Evolutionary conservation across 2,888 invertebrate genomes (phyloP), one percentile per base, ranked within the genome.

Genomic region (Hypselothyrea guttata): DNA sequence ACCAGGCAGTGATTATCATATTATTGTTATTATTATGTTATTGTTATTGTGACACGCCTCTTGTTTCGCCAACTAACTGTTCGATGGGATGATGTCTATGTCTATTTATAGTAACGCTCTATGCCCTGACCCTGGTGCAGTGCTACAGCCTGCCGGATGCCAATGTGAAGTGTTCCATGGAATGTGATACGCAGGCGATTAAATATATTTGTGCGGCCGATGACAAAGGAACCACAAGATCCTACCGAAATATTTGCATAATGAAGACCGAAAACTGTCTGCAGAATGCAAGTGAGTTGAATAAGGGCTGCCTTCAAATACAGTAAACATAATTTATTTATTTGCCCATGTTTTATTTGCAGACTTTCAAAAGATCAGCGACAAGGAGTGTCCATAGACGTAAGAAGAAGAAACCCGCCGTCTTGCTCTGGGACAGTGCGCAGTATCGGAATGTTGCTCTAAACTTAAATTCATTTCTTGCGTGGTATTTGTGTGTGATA

Each of bases 191-290:
- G 69, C 83, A 86, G 79, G 83, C 77, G 56, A 85, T 54, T 34
- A 71, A 63, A 41, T 69, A 70, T 5, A 75, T 90, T 13, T 90
- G 90, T 51, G 89, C 88, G 15, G 89, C 89, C 49, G 89, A 90
- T 59, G 90, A 90, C 61, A 88, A 87, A 42, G 90, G 90, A 9
- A 83, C 88, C 56, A 89, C 89, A 47, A 88, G 86, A 70, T 86
- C 89, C 28, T 90, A 89, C 63, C 86, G 87, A 46, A 90, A 89
- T 75, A 63, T 87, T 49, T 90, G 90, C 70, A 86, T 89, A 44
- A 83, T 90, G 76, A 89, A 89, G 73, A 87, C 88, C 22, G 90
- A 90, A 68, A 90, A 90, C 75, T 90, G 90, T 59, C 81, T 89
- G 44, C 89, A 71, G 53, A 70, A 60, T 61, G 55, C 74, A 55